Conservation (phyloP, 2,113 vertebrate genomes). For the Heptranchias perlo region DNA sequence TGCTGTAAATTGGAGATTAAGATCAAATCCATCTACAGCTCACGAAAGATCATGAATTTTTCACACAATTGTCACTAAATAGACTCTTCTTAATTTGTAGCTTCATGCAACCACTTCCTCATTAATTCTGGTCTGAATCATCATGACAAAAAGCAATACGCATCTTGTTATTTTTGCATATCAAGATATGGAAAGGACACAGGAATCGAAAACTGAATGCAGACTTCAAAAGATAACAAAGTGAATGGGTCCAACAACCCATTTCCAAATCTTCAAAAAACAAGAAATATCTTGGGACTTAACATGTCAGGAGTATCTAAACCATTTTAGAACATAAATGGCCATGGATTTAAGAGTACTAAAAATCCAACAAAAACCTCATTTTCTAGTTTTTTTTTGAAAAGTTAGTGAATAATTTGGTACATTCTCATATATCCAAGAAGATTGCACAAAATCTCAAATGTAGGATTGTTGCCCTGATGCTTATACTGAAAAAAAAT, state of each 20-base stretch:
- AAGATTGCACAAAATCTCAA: background rate
- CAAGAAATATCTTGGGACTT: background rate
- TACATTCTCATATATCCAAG: background rate
- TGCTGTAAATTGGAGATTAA: background rate
- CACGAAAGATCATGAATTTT: background rate
- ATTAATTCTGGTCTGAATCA: background rate
- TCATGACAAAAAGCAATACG: background rate
- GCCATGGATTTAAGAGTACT: background rate
- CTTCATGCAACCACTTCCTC: background rate
- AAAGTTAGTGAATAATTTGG: background rate
- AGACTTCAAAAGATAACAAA: background rate
- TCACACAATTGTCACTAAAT: background rate
- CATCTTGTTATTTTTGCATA: background rate
- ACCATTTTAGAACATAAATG: background rate
- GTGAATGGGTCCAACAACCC: background rate
- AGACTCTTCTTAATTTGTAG: background rate
- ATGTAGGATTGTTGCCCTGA: background rate
- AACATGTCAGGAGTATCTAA: background rate
- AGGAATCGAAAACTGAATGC: background rate
- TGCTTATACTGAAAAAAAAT: background rate
- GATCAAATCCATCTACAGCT: background rate
- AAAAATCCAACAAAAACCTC: background rate
- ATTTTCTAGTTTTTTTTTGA: background rate
- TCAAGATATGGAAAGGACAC: background rate
- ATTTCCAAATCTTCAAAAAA: background rate